Conservation (phyloP, 2,797 vertebrate genomes). For the Propithecus deckenii region DNA sequence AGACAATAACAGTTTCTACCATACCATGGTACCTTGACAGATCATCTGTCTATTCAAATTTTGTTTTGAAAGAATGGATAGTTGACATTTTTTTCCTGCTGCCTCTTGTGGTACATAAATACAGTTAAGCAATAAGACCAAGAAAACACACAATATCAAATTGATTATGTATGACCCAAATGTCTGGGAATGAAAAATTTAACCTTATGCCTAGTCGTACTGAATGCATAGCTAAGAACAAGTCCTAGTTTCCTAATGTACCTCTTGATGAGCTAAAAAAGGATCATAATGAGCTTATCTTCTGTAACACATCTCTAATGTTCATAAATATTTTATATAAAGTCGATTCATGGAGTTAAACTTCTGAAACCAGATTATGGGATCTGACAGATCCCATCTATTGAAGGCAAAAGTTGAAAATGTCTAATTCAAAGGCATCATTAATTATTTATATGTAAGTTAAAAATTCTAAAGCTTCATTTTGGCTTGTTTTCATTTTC, state of each 20-base stretch:
- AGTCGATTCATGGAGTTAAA: slow-evolving; percentile 49
- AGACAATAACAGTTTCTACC: slow-evolving; percentile 11
- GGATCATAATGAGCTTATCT: slow-evolving; percentile 16
- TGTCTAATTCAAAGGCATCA: slow-evolving; percentile 50
- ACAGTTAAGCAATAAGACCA: slow-evolving; percentile 4
- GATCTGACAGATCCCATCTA: slow-evolving; percentile 48
- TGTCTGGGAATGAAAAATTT: slow-evolving; percentile 58
- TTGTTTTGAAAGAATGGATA: not conserved
- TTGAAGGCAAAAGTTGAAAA: slow-evolving; percentile 52
- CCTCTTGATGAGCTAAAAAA: slow-evolving; percentile 42
- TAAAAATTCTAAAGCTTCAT: not conserved
- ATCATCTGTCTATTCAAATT: slow-evolving; percentile 48
- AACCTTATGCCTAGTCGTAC: not conserved
- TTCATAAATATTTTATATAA: slow-evolving; percentile 70
- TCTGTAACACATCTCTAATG: slow-evolving; percentile 31
- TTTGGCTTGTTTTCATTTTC: slow-evolving; percentile 46
- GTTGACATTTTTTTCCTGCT: slow-evolving; percentile 13
- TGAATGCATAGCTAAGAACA: slow-evolving; percentile 23
- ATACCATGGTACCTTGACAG: not conserved
- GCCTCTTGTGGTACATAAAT: not conserved
- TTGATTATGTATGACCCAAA: slow-evolving; percentile 57
- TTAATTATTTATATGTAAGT: slow-evolving; percentile 56
- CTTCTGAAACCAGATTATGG: slow-evolving; percentile 40
- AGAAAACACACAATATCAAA: slow-evolving; percentile 5
- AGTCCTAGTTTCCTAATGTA: slow-evolving; percentile 33